phyloP scores from a whole-genome alignment of 2,888 invertebrate species.

The Gisinianus flammeolus region DNA sequence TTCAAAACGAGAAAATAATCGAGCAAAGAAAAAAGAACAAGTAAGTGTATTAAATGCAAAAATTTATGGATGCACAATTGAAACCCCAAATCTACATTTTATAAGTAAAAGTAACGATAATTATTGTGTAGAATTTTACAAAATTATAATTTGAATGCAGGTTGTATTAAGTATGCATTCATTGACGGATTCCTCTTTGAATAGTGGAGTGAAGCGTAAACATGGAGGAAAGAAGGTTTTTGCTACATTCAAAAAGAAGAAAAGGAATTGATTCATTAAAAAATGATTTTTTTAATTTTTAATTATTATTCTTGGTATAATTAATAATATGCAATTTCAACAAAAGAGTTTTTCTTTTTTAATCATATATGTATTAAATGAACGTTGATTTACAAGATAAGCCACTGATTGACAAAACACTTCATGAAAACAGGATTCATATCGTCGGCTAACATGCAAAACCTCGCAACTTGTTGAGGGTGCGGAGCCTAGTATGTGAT shows the following conservation, averaged over 20 bases:
- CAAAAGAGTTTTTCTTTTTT: no score
- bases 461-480: no score
- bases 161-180: background rate
- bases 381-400: no score
- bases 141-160: background rate
- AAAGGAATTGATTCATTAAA: background rate
- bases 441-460: no score
- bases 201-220: background rate
- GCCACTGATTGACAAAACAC: no score
- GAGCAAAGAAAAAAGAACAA: constrained; percentile 36
- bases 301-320: background rate
- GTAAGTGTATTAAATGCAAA: background rate
- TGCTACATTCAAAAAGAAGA: background rate
- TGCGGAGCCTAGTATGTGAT: no score
- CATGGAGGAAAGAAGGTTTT: background rate
- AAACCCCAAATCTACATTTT: no score
- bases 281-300: background rate
- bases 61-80: no score
- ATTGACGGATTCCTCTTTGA: background rate
- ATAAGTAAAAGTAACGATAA: no score
- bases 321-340: no score
- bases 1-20: constrained; percentile 23
- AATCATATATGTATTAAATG: no score
- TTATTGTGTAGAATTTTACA: background rate
- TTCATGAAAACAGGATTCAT: no score